Evolutionary conservation across 2,888 invertebrate species (phyloP), one percentile per base, ranked within the genome.

Genomic region (Torymus tubicola): DNA sequence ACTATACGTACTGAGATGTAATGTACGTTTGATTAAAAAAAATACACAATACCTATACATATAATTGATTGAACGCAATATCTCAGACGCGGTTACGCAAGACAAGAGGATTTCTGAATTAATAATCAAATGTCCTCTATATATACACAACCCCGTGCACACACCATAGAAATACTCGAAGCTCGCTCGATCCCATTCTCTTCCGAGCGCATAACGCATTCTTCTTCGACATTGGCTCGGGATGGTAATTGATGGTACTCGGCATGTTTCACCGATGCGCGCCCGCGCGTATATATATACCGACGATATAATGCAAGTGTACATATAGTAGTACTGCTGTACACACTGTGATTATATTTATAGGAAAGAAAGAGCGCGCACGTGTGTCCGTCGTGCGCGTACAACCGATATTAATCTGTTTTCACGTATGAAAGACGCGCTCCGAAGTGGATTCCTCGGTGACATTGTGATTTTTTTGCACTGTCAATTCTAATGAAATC

Each of bases 191-290:
- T 81, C 42, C 42, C 80, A 81, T 81, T 82, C 81, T 81, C 53
- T 70, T 77, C 42, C 75, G 79, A 82, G 78, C 52, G 60, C 42
- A 42, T 42, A 42, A 42, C 78, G 82, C 74, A 83, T 83, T 83
- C 82, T 84, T 82, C 81, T 81, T 82, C 79, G 83, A 85, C 84
- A 83, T 84, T 83, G 82, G 82, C 82, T 81, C 78, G 79, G 83
- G 75, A 83, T 82, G 64, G 82, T 85, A 85, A 86, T 85, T 84
- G 85, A 86, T 84, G 85, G 81, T 83, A 81, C 84, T 82, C 76
- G 78, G 81, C 77, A 69, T 80, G 79, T 83, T 82, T 82, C 83
- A 80, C n/a, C 64, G 57, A 64, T 63, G 24, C 12, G 53, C 57
- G 78, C 72, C 76, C 61, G 61, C 65, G 80, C n/a, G n/a, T n/a